Base-by-base conservation (phyloP, 1,140 invertebrate species). In the Cyphomyrmex costatus region DNA sequence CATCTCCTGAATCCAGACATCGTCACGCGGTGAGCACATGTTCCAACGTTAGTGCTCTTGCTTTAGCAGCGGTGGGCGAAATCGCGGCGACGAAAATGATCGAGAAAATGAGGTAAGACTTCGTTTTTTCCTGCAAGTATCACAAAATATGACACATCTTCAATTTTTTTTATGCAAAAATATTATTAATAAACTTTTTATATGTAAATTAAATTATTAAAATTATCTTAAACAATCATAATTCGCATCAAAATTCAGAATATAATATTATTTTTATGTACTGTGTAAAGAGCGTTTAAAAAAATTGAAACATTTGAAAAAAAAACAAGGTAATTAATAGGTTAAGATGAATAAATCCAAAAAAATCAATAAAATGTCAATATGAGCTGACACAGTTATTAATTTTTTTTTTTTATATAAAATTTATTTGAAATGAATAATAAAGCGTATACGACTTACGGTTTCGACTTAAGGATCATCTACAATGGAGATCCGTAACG, bases 1-100 rank as follows among this genome's bases (percentile, higher is more conserved):
- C 96, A 58, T 96, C 96, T 6, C 97, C 97, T 0, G 96, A 97
- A 21, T 96, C 95, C 53, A 95, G 96, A 49, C 97, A 97, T 76
- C 97, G 97, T 91, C 95, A 96, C 46, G 96, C 97, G 0, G 95
- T 97, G 1, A 96, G 96, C 70, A 97, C 96, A 0, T 95, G 95
- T 24, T 91, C 94, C 0, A 94, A 95, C 36, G 96, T 97, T 0
- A 96, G 96, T 19, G 94, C 95, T 16, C 86, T 97, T 46, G 96
- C 97, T 0, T 94, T 96, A 2, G 93, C 96, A 1, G 97, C 96
- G 5, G 96, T 96, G 84, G 96, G 96, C 0, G 96, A 96, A 87
- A 96, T 97, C 77, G 95, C 96, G 42, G 97, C 97, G 0, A 97
- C 97, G 0, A 96, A 95, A 90, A 92, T 93, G 71, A 94, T 97